A percentile compares a stretch with the other conserved stretches of the same genome.
Evolutionary conservation across 2,888 invertebrate species (phyloP).

Genomic region (Cosmia pyralina): DNA sequence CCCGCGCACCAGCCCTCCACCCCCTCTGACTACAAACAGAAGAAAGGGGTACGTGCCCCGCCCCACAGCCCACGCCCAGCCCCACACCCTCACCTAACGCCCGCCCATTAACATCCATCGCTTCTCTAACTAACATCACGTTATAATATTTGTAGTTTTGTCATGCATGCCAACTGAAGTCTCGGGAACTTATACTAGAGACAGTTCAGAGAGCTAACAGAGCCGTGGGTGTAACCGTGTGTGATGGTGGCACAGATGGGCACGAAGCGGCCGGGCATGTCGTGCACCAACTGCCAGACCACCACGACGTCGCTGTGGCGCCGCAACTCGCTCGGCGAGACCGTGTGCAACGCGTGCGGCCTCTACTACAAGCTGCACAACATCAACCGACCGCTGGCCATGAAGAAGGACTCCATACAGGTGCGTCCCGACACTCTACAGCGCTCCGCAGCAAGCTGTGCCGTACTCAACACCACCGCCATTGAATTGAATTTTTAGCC

Average conservation of each 20-base stretch:
- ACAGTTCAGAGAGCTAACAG: constrained; percentile 1
- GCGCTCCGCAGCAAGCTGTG: too few species aligned
- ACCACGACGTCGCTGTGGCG: constrained; percentile 96
- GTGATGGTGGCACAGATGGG: constrained; percentile 86
- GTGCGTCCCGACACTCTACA: too few species aligned
- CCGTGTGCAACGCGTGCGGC: constrained; percentile 99
- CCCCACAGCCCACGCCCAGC: constrained; percentile 52
- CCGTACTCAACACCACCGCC: too few species aligned
- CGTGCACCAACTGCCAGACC: constrained; percentile 97
- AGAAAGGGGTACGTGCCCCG: constrained; percentile 88
- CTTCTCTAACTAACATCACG: constrained; percentile 69
- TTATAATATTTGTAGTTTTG: constrained; percentile 25
- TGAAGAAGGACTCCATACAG: constrained; percentile 92
- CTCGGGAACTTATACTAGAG: background rate
- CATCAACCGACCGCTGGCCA: constrained; percentile 96
- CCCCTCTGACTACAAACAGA: constrained; percentile 88
- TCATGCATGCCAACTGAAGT: constrained; percentile 56
- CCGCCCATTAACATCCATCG: constrained; percentile 65
- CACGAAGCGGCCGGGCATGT: constrained; percentile 94
- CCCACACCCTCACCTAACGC: constrained; percentile 52
- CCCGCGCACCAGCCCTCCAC: constrained; percentile 77
- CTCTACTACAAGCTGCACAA: constrained; percentile 98
- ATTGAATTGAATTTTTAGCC: too few species aligned
- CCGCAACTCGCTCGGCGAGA: constrained; percentile 94
- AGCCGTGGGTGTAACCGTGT: constrained; percentile 37